phyloP scores from a whole-genome alignment of 2,888 invertebrate genomes.

The Tipula vernalis region DNA sequence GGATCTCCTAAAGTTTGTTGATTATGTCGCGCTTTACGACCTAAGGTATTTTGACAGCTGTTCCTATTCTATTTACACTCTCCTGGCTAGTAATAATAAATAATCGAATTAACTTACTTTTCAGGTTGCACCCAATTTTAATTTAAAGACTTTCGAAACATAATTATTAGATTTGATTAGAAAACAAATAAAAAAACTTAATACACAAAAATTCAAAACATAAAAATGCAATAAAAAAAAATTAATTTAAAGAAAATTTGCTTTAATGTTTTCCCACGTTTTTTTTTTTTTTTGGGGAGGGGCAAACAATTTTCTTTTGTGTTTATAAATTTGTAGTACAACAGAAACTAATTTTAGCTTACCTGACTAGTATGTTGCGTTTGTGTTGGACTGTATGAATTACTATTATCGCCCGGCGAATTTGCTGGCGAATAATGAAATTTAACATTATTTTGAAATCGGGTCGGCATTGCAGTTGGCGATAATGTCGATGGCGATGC shows the following conservation, averaged over 20 bases:
- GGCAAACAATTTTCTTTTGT: background rate
- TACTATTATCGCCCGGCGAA: constrained; percentile 19
- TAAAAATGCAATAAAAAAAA: background rate
- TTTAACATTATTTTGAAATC: constrained; percentile 29
- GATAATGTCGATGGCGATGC: constrained; percentile 59
- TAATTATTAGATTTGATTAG: background rate
- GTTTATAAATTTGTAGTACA: background rate
- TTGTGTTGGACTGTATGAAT: constrained; percentile 20
- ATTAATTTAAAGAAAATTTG: background rate
- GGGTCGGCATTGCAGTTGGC: constrained; percentile 48
- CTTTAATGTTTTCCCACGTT: background rate
- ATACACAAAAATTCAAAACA: background rate
- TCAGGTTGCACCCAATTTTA: background rate
- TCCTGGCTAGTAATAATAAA: too few species aligned
- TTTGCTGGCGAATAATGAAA: constrained; percentile 29
- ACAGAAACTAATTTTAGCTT: background rate
- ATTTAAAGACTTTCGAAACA: background rate
- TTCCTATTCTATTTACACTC: too few species aligned
- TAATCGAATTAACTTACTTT: too few species aligned
- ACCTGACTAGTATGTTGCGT: constrained; percentile 16
- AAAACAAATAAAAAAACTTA: background rate
- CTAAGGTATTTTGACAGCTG: too few species aligned
- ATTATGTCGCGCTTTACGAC: too few species aligned
- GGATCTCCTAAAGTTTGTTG: too few species aligned
- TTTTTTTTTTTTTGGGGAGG: too few species aligned